Percentiles rank a stretch among this genome's conserved stretches.
These are phyloP conservation scores for Hemaris fuciformis DNA, from an alignment of 2,888 invertebrate species.

Conservation along the genomic window DNA sequence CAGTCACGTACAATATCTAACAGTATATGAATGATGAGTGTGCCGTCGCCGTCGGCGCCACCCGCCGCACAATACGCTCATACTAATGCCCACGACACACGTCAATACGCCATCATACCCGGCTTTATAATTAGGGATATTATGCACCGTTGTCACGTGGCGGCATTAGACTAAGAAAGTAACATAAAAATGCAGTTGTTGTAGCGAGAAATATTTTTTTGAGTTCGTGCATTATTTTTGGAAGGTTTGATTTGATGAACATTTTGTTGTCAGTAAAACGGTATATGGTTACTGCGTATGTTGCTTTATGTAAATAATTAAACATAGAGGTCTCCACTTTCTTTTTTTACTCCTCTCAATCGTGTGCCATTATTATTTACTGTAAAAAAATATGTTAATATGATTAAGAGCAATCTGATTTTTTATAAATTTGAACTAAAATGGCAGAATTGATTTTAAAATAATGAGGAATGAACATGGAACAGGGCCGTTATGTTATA, in stretches of 20 bases:
- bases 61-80: neutral
- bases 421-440: too few relatives aligned
- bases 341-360: too few relatives aligned
- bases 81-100: neutral
- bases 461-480: too few relatives aligned
- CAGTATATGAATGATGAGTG: slow-evolving; percentile 1
- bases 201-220: neutral
- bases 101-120: neutral
- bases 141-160: neutral
- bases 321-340: too few relatives aligned
- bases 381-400: too few relatives aligned
- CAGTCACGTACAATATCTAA: slow-evolving; percentile 1
- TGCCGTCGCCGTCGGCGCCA: neutral
- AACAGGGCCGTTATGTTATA: too few relatives aligned
- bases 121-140: neutral
- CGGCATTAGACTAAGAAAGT: neutral
- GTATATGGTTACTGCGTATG: too few relatives aligned
- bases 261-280: neutral
- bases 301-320: too few relatives aligned
- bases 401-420: too few relatives aligned
- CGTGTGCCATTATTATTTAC: too few relatives aligned
- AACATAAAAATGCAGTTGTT: neutral
- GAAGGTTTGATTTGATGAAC: neutral
- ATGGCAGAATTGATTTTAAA: too few relatives aligned
- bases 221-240: neutral